Percentiles rank a stretch among this genome's conserved stretches.
Conservation (phyloP, 2,113 vertebrate species). For the Eupsittula cactorum region DNA sequence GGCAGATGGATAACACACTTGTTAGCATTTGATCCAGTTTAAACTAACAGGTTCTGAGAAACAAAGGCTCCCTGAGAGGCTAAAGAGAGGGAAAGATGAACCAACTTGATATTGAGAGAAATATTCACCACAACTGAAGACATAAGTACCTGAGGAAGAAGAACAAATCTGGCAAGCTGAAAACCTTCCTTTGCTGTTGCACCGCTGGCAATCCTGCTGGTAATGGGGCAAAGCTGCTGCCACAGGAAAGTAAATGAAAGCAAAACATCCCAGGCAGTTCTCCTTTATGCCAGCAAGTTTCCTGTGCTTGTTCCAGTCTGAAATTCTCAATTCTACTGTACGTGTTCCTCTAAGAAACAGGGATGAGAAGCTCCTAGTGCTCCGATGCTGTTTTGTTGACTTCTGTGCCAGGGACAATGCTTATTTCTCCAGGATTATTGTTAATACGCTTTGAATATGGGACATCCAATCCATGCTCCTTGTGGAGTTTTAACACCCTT, state of each 20-base stretch:
- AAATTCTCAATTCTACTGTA: neutral
- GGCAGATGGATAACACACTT: neutral
- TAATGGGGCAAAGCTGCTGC: neutral
- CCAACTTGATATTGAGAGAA: neutral
- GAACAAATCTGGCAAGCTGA: neutral
- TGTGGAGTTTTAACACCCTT: neutral
- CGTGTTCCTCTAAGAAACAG: neutral
- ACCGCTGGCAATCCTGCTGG: neutral
- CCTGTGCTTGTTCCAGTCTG: neutral
- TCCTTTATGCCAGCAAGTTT: neutral
- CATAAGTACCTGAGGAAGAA: neutral
- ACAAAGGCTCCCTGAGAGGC: neutral
- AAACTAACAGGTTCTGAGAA: conserved; percentile 14
- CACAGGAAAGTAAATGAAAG: neutral
- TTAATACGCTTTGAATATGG: neutral
- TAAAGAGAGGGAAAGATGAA: neutral
- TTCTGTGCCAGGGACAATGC: neutral
- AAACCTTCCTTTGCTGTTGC: neutral
- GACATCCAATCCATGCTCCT: neutral
- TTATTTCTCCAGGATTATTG: neutral
- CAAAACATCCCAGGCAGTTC: neutral
- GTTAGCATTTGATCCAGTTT: conserved; percentile 37
- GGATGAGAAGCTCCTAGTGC: neutral
- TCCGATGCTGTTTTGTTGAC: neutral
- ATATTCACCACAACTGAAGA: neutral